phyloP scores from a whole-genome alignment of 2,113 vertebrate genomes.

The Lagopus muta region DNA sequence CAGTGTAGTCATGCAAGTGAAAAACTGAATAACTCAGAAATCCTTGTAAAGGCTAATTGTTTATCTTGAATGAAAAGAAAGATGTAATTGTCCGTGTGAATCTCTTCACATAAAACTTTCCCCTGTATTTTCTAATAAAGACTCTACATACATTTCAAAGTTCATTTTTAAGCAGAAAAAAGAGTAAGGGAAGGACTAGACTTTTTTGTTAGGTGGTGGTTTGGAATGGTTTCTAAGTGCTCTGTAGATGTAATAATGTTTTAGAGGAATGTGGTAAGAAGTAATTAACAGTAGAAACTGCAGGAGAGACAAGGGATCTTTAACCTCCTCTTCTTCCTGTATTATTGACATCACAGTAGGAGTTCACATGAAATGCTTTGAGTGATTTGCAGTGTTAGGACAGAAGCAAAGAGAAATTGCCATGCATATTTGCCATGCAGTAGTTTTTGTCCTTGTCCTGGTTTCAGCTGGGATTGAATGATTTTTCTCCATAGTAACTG shows the following conservation, averaged over 20 bases:
- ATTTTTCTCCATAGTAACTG: not conserved
- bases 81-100: not conserved
- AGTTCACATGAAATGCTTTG: not conserved
- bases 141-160: not conserved
- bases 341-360: not conserved
- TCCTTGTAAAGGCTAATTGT: not conserved
- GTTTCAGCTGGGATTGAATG: not conserved
- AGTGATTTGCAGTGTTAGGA: not conserved
- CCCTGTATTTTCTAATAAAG: not conserved
- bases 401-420: not conserved
- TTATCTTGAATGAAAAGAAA: not conserved
- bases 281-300: not conserved
- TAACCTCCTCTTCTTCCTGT: not conserved
- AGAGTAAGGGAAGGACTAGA: not conserved
- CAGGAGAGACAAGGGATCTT: not conserved
- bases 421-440: not conserved
- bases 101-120: not conserved
- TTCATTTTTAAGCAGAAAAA: not conserved
- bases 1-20: fast-evolving
- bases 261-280: not conserved
- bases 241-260: not conserved
- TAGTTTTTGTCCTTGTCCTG: not conserved
- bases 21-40: not conserved
- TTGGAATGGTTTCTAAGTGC: not conserved
- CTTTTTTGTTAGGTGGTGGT: not conserved